A percentile compares a stretch with the other conserved stretches of the same genome.
Evolutionary conservation across 2,113 vertebrate species (phyloP).

Genomic region (Cyprinodon brontotheroides): DNA sequence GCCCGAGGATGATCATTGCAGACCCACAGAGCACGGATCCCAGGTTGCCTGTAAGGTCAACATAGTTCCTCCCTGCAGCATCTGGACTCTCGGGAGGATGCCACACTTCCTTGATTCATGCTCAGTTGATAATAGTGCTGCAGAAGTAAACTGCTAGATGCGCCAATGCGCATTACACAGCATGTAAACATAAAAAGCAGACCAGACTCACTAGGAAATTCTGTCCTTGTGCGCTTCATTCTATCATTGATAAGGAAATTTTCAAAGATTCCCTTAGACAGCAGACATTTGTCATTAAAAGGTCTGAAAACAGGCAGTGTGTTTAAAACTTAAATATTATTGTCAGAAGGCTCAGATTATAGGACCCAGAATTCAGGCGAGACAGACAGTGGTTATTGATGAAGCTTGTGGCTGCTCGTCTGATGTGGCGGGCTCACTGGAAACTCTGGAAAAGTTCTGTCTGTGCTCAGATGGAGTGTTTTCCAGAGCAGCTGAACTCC

Average conservation of each 20-base stretch:
- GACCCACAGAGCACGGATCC: slow-evolving; percentile 53
- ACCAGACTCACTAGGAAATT: neutral
- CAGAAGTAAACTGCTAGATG: slow-evolving; percentile 12
- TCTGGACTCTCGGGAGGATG: slow-evolving; percentile 48
- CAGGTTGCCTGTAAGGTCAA: slow-evolving; percentile 67
- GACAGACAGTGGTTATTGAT: too few relatives aligned
- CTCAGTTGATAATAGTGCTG: slow-evolving; percentile 46
- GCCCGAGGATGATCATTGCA: slow-evolving; percentile 56
- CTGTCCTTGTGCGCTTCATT: neutral
- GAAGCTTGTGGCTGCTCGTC: too few relatives aligned
- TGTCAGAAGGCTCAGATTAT: neutral
- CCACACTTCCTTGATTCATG: slow-evolving; percentile 46
- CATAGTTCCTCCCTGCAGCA: slow-evolving; percentile 53
- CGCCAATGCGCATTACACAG: slow-evolving; percentile 19
- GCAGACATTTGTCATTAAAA: neutral
- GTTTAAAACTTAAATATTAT: neutral
- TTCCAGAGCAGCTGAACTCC: too few relatives aligned
- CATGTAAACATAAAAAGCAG: neutral
- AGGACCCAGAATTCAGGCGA: too few relatives aligned
- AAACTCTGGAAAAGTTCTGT: too few relatives aligned
- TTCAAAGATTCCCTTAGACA: neutral
- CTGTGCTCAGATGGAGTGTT: too few relatives aligned
- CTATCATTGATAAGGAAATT: neutral
- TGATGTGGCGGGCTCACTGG: too few relatives aligned
- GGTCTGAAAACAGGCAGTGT: slow-evolving; percentile 6